Evolutionary conservation across 2,113 vertebrate genomes (phyloP), one percentile per base, ranked within the genome.

Genomic region (Psephotus haematonotus): DNA sequence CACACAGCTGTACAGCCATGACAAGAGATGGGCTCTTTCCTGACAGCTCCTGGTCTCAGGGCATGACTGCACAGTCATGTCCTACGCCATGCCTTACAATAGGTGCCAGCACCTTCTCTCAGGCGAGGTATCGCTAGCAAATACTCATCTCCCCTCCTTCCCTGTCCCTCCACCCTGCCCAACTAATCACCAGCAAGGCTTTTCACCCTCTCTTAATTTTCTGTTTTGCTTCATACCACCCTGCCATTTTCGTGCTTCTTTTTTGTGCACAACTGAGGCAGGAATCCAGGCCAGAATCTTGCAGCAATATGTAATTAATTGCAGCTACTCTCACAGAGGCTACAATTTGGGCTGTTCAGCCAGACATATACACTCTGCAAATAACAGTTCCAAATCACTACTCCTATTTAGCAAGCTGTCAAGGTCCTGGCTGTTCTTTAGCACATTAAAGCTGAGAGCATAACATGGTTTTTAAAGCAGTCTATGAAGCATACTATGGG

Each of bases 351-450:
- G 81, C 89, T 90, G 74, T 22, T 72, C 59, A 92, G 76, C 50
- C 91, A 95, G 39, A 82, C 50, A 83, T 35, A 91, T 17, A 39
- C 57, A 57, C 79, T 65, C 52, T 64, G 70, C 62, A 85, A 55
- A 69, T 15, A 90, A 70, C 29, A 1, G 52, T 25, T 96, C 75
- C 94, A 88, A 76, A 90, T 46, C 93, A 9, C 74, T 27, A 18
- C 82, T 78, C 82, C 86, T 77, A 67, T 53, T 80, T 87, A 81
- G 93, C 72, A 47, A 86, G 67, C 70, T 93, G 72, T 47, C 94
- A 91, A 79, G 52, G 62, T n/a, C 69, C 84, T 93, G 94, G 68
- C 63, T 83, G 79, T 47, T 88, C 90, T 47, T 44, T 12, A 82
- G 94, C 92, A 90, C 35, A 2, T 23, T 22, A 63, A 50, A 60